Evolutionary conservation across 2,888 invertebrate genomes (phyloP), one percentile per base, ranked within the genome.

Genomic region (Microctonus hyperodae): DNA sequence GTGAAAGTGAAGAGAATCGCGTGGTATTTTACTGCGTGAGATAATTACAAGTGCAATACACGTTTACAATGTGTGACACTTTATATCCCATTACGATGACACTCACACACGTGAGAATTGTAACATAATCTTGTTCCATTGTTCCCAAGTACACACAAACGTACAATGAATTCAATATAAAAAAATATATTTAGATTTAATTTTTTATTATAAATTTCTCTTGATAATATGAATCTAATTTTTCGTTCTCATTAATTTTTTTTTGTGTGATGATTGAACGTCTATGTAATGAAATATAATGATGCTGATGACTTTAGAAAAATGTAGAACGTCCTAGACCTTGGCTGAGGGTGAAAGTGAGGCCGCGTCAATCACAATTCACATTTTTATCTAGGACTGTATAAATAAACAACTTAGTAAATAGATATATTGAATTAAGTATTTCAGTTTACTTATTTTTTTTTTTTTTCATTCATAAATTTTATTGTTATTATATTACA

Each of bases 301-400:
- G n/a, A 28, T 22, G 44, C 11, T 22, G 13, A 31, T 25, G 25
- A 35, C 40, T 25, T 20, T 11, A 51, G n/a, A 48, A 66, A 33
- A 60, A 58, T 67, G 35, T 57, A 67, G 62, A 37, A 66, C 70
- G 77, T 74, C 78, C 78, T 78, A 79, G 79, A 79, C 80, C 79
- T 79, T 79, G 78, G 65, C 55, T 69, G 77, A 79, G 73, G 75
- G 78, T 79, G 79, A 79, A 79, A 79, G 80, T 78, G 73, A 76
- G 76, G 75, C 72, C 70, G 69, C 67, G 67, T 68, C 71, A 71
- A 68, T 44, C 20, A 16, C 16, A 16, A 44, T 44, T 16, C 16
- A 16, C 44, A 16, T 28, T 60, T 48, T 13, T 48, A 23, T 51
- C 33, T 7, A 44, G 16, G 16, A n/a, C 16, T 44, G 16, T 16